phyloP scores from a whole-genome alignment of 2,888 invertebrate species.

The Acholoe squamosa region DNA sequence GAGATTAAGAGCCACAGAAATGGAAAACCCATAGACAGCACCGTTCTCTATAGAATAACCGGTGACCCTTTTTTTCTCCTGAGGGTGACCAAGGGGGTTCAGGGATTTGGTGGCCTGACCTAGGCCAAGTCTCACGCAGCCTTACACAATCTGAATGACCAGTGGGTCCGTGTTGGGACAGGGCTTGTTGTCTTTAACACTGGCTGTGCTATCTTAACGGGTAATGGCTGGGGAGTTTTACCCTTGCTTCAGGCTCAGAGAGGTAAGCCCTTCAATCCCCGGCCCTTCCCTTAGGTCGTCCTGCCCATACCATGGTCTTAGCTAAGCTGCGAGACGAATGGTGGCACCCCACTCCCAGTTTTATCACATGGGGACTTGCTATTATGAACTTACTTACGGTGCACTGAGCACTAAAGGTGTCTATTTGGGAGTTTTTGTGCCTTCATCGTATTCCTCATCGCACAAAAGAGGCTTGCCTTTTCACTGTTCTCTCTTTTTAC shows the following conservation, averaged over 20 bases:
- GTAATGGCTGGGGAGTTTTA: not conserved
- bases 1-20: no score
- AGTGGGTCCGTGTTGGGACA: not conserved
- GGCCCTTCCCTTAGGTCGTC: not conserved
- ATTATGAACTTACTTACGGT: no score
- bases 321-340: no score
- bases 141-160: constrained; percentile 25
- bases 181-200: constrained; percentile 48
- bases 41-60: not conserved
- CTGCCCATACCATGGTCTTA: no score
- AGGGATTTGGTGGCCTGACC: not conserved
- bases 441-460: no score
- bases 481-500: no score
- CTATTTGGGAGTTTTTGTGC: no score
- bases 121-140: not conserved
- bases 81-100: no score
- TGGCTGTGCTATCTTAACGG: constrained; percentile 44
- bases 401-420: no score
- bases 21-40: not conserved
- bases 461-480: no score
- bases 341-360: no score
- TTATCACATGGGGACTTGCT: no score
- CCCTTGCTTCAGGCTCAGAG: not conserved
- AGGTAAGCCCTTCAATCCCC: not conserved
- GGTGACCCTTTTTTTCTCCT: not conserved